phyloP scores from a whole-genome alignment of 1,140 invertebrate genomes.

The Euwallacea similis region DNA sequence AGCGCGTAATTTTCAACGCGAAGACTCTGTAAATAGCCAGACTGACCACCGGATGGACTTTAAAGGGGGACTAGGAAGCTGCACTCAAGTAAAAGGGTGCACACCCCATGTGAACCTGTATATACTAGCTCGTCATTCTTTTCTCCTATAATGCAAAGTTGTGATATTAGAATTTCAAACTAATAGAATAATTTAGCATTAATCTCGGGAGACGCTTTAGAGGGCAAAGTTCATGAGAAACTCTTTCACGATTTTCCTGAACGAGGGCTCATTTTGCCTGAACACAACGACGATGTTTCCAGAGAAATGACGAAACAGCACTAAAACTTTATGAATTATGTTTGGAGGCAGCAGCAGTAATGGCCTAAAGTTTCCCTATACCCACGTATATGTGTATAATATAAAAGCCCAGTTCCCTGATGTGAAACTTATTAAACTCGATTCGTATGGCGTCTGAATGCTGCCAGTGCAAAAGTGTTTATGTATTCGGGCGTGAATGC shows the following conservation, averaged over 20 bases:
- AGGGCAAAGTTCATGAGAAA: conserved; percentile 1
- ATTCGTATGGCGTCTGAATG: conserved; percentile 26
- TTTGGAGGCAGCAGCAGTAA: not conserved
- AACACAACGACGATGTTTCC: not conserved
- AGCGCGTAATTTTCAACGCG: too few species aligned
- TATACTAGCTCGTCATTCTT: too few species aligned
- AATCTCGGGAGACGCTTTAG: not conserved
- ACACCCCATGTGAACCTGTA: not conserved
- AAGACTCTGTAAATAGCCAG: too few species aligned
- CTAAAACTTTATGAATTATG: conserved; percentile 7
- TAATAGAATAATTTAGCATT: conserved; percentile 1
- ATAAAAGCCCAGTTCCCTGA: conserved; percentile 26
- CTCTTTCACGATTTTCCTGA: not conserved
- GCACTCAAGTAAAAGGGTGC: not conserved
- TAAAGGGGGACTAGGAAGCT: not conserved
- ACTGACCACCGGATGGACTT: too few species aligned
- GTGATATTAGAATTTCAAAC: not conserved
- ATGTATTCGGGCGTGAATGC: conserved; percentile 32
- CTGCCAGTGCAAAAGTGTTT: conserved; percentile 29
- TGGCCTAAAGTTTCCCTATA: conserved; percentile 22
- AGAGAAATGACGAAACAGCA: conserved; percentile 1
- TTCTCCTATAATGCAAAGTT: not conserved
- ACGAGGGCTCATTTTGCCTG: not conserved
- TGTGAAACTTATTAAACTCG: conserved; percentile 30
- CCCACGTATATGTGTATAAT: not conserved